phyloP scores from a whole-genome alignment of 2,113 vertebrate species.

The Corythoichthys intestinalis region DNA sequence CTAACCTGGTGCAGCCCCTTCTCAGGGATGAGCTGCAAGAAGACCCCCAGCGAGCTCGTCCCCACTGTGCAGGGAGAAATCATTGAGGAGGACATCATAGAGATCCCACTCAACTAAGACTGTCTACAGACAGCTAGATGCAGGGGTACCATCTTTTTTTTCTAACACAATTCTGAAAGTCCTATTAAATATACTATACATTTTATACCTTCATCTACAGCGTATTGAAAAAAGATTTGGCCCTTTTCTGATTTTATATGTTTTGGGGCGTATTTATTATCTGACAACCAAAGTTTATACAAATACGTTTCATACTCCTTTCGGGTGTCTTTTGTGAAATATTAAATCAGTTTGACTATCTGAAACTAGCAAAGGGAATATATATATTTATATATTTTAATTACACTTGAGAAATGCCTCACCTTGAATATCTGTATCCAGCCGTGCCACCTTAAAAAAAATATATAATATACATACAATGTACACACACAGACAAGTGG shows the following conservation, averaged over 20 bases:
- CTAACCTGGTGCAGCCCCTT: constrained; percentile 87
- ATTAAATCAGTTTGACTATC: neutral
- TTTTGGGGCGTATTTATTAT: neutral
- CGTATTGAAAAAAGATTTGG: neutral
- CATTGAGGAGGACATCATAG: constrained; percentile 73
- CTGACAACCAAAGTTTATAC: neutral
- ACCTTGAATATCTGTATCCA: neutral
- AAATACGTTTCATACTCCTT: neutral
- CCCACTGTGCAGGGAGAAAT: constrained; percentile 65
- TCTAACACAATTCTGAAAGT: neutral
- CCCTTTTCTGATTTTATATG: neutral
- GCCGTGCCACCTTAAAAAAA: too few relatives aligned
- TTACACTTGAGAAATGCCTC: neutral
- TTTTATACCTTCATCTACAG: neutral
- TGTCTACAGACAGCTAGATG: neutral
- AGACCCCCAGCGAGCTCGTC: neutral
- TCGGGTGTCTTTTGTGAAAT: neutral
- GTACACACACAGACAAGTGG: too few relatives aligned
- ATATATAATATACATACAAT: too few relatives aligned
- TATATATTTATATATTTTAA: neutral
- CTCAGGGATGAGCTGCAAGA: constrained; percentile 66
- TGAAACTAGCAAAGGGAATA: neutral
- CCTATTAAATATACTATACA: neutral
- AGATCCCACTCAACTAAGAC: constrained; percentile 64
- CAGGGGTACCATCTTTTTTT: too few relatives aligned